A percentile compares a stretch with the other conserved stretches of the same genome.
phyloP scores from a whole-genome alignment of 2,888 invertebrate genomes.

The Nudaria mundana region DNA sequence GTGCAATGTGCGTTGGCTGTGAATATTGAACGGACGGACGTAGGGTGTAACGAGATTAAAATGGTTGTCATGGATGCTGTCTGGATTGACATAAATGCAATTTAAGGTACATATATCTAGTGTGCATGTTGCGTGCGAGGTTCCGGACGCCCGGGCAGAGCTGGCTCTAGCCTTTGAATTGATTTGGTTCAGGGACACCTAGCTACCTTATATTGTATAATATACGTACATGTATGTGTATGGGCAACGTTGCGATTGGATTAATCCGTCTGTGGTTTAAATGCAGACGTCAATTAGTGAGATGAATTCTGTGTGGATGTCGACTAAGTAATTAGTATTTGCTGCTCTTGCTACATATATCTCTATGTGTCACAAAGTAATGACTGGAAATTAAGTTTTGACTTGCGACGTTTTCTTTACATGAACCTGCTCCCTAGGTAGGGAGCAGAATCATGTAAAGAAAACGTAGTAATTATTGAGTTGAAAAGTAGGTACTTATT shows the following conservation, averaged over 20 bases:
- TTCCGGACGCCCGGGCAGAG: conserved; percentile 12
- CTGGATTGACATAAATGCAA: conserved; percentile 12
- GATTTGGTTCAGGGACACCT: conserved; percentile 10
- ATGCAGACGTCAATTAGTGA: conserved; percentile 11
- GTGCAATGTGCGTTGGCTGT: conserved; percentile 23
- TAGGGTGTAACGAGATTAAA: conserved; percentile 22
- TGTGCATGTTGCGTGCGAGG: conserved; percentile 4
- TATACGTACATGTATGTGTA: background rate
- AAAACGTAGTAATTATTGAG: too few species aligned
- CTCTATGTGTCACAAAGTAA: too few species aligned
- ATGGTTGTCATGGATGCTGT: conserved; percentile 33
- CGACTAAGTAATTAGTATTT: conserved; percentile 9
- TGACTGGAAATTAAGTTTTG: too few species aligned
- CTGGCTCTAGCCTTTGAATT: conserved; percentile 9
- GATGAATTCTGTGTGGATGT: conserved; percentile 8
- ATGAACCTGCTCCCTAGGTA: too few species aligned
- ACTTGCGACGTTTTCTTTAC: too few species aligned
- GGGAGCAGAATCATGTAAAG: too few species aligned
- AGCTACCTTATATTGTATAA: too few species aligned
- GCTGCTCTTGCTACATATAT: too few species aligned
- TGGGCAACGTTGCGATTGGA: conserved; percentile 1
- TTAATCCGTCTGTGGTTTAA: conserved; percentile 12
- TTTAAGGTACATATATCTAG: background rate
- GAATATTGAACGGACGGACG: conserved; percentile 8
- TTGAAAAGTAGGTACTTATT: too few species aligned